Evolutionary conservation across 2,113 vertebrate genomes (phyloP).

Genomic region (pig (Sus scrofa)): DNA sequence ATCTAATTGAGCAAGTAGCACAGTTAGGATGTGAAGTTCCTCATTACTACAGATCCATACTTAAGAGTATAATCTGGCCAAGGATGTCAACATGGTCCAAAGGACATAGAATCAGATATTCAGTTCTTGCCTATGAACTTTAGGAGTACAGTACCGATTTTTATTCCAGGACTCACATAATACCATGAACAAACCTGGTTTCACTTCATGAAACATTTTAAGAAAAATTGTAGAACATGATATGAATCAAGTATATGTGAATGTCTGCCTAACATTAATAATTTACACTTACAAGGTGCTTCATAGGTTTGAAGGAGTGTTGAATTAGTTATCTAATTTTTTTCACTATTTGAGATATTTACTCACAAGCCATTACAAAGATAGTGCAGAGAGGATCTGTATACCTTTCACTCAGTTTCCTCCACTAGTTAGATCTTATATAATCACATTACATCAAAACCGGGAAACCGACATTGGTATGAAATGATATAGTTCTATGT

Average conservation of each 20-base stretch:
- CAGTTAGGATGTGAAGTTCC: neutral
- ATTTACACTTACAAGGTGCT: neutral
- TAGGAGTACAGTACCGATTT: neutral
- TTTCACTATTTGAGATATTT: neutral
- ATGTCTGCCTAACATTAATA: neutral
- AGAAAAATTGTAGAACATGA: neutral
- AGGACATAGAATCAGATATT: neutral
- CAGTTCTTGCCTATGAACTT: neutral
- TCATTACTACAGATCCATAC: neutral
- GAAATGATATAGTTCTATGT: neutral
- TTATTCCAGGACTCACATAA: neutral
- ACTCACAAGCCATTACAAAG: neutral
- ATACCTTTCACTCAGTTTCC: neutral
- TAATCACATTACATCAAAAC: neutral
- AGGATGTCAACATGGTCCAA: neutral
- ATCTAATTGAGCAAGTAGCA: constrained; percentile 26
- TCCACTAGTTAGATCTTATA: neutral
- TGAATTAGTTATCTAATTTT: neutral
- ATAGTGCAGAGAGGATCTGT: neutral
- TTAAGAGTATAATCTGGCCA: neutral
- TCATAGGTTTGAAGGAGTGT: neutral
- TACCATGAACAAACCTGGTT: neutral
- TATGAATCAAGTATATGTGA: neutral
- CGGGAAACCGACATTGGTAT: neutral
- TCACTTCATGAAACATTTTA: constrained; percentile 13